Evolutionary conservation across 92 coral and sea anemone species (phyloP).

Genomic region (Zoanthus gigantus): DNA sequence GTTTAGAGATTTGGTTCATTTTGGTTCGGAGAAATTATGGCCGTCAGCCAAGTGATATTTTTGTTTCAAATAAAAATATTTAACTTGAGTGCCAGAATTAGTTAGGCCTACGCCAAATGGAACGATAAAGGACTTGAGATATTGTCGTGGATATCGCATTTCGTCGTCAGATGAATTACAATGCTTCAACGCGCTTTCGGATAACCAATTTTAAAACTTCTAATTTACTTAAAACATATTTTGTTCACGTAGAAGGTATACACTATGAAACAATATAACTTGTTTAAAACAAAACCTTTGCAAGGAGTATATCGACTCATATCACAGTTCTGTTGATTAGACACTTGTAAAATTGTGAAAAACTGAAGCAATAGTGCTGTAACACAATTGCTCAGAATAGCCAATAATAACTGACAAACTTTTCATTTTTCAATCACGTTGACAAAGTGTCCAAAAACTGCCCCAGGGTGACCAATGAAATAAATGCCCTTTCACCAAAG

Average conservation of each 20-base stretch:
- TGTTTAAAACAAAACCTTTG: not conserved
- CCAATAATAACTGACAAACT: not conserved
- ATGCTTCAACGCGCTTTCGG: not conserved
- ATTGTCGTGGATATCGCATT: too few relatives aligned
- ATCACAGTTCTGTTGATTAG: not conserved
- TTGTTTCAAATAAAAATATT: not conserved
- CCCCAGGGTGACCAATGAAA: conserved; percentile 23
- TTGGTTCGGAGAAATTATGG: not conserved
- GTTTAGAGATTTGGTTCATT: not conserved
- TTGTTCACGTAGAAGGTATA: not conserved
- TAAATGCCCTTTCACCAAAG: not conserved
- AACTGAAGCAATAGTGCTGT: not conserved
- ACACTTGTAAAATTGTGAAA: not conserved
- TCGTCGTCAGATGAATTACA: too few relatives aligned
- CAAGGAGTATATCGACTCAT: not conserved
- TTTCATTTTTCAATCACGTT: not conserved
- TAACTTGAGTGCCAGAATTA: not conserved
- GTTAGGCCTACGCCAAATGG: too few relatives aligned
- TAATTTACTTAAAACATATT: not conserved
- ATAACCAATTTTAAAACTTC: not conserved
- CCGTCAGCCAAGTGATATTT: not conserved
- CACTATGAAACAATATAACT: not conserved
- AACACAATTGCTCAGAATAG: not conserved
- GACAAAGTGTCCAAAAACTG: conserved; percentile 6
- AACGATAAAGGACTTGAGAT: too few relatives aligned